Conservation (phyloP, 1,140 invertebrate species). For the Papilio helenus region DNA sequence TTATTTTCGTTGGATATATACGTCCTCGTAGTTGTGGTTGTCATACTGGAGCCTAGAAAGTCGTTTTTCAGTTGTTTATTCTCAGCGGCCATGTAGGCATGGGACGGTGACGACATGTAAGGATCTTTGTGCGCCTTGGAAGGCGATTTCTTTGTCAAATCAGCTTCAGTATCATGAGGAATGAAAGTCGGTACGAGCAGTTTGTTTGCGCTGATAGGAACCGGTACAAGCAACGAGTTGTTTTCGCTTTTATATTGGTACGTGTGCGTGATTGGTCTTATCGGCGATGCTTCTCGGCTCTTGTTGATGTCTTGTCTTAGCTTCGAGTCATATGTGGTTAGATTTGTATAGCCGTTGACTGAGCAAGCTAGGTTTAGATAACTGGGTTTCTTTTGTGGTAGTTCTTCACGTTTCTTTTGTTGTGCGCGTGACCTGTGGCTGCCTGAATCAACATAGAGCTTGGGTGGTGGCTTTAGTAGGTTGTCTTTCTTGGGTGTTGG, state of each 20-base stretch:
- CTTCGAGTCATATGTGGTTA: constrained; percentile 92
- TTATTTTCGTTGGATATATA: constrained; percentile 75
- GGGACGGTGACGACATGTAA: constrained; percentile 67
- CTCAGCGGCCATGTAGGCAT: constrained; percentile 77
- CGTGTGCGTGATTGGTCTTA: constrained; percentile 81
- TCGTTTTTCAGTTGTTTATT: constrained; percentile 79
- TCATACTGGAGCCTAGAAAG: constrained; percentile 74
- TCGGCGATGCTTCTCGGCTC: constrained; percentile 87
- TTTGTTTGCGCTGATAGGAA: constrained; percentile 79
- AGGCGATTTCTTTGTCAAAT: constrained; percentile 80
- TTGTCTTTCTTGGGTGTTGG: constrained; percentile 70
- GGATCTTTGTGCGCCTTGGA: constrained; percentile 78
- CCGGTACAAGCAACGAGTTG: constrained; percentile 79
- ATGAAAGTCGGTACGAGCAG: constrained; percentile 75
- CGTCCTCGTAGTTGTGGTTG: constrained; percentile 67
- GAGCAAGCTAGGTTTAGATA: constrained; percentile 94
- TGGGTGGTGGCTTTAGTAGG: constrained; percentile 74
- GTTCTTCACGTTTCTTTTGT: constrained; percentile 71
- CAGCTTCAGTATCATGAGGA: constrained; percentile 75
- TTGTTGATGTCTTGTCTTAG: constrained; percentile 87
- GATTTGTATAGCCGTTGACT: constrained; percentile 94
- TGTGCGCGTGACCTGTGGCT: constrained; percentile 73
- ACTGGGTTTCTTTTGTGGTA: constrained; percentile 85
- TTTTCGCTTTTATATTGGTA: constrained; percentile 85
- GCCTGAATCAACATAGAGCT: constrained; percentile 65